Percentiles rank a stretch among this genome's conserved stretches.
Evolutionary conservation across 2,113 vertebrate species (phyloP).

Genomic region (Entomyzon cyanotis): DNA sequence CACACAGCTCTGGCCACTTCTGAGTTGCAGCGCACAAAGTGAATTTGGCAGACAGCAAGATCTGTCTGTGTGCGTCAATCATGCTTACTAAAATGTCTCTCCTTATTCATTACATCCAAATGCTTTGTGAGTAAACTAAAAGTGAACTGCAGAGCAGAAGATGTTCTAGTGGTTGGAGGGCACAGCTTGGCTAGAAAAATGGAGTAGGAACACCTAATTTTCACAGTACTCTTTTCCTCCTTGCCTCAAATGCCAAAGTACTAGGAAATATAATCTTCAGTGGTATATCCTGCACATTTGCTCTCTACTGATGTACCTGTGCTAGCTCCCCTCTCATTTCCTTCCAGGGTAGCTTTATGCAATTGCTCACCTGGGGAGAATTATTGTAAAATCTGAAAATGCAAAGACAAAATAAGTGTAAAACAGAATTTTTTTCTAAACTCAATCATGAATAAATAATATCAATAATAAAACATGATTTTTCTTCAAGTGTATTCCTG

Average conservation of each 20-base stretch:
- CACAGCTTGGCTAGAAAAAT: background rate
- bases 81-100: constrained; percentile 40
- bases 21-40: constrained; percentile 17
- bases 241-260: background rate
- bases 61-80: constrained; percentile 39
- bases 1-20: background rate
- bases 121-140: constrained; percentile 27
- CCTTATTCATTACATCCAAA: constrained; percentile 54
- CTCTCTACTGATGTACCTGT: background rate
- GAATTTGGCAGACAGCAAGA: constrained; percentile 47
- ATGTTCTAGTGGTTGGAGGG: background rate
- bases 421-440: background rate
- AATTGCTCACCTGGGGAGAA: background rate
- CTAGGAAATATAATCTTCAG: background rate
- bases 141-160: background rate
- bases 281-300: background rate
- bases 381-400: background rate
- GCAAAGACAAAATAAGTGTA: background rate
- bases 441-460: background rate
- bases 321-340: background rate
- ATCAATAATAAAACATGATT: background rate
- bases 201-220: background rate
- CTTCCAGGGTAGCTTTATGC: background rate
- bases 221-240: background rate
- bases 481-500: background rate